phyloP scores from a whole-genome alignment of 2,113 vertebrate species.

The Chaetodon trifascialis region DNA sequence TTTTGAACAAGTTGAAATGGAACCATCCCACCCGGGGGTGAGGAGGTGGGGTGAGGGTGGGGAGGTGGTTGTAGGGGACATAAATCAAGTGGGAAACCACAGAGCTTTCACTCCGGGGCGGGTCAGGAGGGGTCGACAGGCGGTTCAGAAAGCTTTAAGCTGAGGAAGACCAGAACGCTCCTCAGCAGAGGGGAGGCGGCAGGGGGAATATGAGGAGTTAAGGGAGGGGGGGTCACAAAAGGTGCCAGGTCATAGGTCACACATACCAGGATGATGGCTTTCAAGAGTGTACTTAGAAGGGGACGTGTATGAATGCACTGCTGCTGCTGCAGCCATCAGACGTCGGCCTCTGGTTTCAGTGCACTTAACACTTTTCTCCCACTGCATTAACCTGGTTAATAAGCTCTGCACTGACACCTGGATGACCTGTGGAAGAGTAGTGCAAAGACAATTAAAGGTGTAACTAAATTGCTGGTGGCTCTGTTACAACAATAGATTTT shows the following conservation, averaged over 20 bases:
- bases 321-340: not conserved
- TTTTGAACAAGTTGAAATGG: slow-evolving; percentile 89
- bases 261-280: slow-evolving; percentile 72
- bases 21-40: slow-evolving; percentile 86
- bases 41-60: slow-evolving; percentile 83
- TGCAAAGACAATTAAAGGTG: not conserved
- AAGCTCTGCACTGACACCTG: too few relatives aligned
- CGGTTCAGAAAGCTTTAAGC: slow-evolving; percentile 59
- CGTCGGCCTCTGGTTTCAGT: not conserved
- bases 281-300: slow-evolving; percentile 54
- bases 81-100: slow-evolving; percentile 92
- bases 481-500: not conserved
- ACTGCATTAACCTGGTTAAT: not conserved
- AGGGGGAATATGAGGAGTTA: slow-evolving; percentile 4
- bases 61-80: slow-evolving; percentile 82
- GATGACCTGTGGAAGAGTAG: not conserved
- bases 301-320: slow-evolving; percentile 32
- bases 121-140: slow-evolving; percentile 82
- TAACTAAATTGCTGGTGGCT: not conserved
- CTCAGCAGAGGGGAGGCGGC: slow-evolving; percentile 39
- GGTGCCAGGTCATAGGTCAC: slow-evolving; percentile 76
- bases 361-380: not conserved
- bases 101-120: slow-evolving; percentile 81
- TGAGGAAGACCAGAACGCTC: slow-evolving; percentile 75
- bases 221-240: slow-evolving; percentile 43